phyloP scores from a whole-genome alignment of 1,140 invertebrate genomes.

The Bombus confusus region DNA sequence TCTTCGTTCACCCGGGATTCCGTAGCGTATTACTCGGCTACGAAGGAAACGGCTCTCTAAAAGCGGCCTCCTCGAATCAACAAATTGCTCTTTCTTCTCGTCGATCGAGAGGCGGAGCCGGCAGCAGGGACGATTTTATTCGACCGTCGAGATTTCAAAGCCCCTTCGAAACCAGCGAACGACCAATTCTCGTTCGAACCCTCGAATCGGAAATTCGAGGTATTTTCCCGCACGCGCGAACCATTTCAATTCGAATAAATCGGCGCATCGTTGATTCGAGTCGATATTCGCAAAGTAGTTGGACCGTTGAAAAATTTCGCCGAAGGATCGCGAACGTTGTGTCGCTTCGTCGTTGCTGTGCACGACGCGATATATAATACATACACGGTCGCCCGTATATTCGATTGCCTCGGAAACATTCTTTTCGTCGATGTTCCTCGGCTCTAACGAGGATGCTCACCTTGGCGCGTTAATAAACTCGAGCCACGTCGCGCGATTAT shows the following conservation, averaged over 20 bases:
- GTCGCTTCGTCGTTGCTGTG: background rate
- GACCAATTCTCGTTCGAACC: too few relatives aligned
- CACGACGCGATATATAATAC: background rate
- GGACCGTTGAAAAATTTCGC: background rate
- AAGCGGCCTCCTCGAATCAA: constrained; percentile 53
- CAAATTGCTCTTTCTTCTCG: constrained; percentile 52
- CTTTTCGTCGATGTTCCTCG: constrained; percentile 52
- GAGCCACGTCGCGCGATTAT: constrained; percentile 26
- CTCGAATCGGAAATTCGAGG: background rate
- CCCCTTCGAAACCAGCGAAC: background rate
- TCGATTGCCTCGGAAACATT: constrained; percentile 46
- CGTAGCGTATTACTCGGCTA: constrained; percentile 37
- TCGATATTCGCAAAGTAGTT: background rate
- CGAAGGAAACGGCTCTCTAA: constrained; percentile 45
- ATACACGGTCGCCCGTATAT: background rate
- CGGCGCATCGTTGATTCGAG: background rate
- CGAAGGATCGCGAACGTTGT: background rate
- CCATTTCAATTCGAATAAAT: background rate
- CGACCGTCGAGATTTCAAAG: constrained; percentile 16
- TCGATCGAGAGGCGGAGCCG: background rate
- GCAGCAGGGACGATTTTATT: constrained; percentile 38
- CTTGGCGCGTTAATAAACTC: constrained; percentile 69
- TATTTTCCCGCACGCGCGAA: background rate
- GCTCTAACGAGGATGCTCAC: constrained; percentile 67
- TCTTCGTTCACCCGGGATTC: constrained; percentile 61